phyloP scores from a whole-genome alignment of 2,113 vertebrate genomes.

The Neogobius melanostomus region DNA sequence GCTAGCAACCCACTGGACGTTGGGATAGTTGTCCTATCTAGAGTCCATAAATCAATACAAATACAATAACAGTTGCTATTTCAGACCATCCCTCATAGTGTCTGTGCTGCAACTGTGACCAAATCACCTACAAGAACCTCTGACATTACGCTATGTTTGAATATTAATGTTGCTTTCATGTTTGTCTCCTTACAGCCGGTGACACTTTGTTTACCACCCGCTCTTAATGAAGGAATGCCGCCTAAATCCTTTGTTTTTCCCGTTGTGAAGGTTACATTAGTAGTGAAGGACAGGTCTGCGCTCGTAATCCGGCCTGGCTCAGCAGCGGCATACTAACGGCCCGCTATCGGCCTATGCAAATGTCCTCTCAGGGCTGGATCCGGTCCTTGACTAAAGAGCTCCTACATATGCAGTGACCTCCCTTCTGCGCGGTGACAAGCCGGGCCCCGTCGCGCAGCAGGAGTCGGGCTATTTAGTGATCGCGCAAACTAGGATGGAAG shows the following conservation, averaged over 20 bases:
- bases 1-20: no score
- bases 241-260: constrained; percentile 34
- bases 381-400: constrained; percentile 41
- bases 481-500: no score
- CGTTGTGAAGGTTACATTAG: constrained; percentile 44
- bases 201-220: constrained; percentile 11
- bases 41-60: no score
- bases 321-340: constrained; percentile 32
- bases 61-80: not conserved
- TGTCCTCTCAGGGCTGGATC: constrained; percentile 13
- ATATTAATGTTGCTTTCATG: not conserved
- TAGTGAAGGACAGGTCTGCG: constrained; percentile 54
- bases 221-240: constrained; percentile 9
- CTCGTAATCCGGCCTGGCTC: constrained; percentile 42
- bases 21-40: no score
- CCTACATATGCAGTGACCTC: constrained; percentile 13
- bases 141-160: not conserved
- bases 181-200: not conserved
- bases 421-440: constrained; percentile 24
- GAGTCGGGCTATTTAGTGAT: not conserved
- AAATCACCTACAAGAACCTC: not conserved
- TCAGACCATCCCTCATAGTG: not conserved
- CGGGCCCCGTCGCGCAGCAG: not conserved
- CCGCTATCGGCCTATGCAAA: constrained; percentile 38
- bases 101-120: not conserved